A percentile compares a stretch with the other conserved stretches of the same genome.
Evolutionary conservation across 1,140 invertebrate species (phyloP).

Genomic region (Triops longicaudatus): DNA sequence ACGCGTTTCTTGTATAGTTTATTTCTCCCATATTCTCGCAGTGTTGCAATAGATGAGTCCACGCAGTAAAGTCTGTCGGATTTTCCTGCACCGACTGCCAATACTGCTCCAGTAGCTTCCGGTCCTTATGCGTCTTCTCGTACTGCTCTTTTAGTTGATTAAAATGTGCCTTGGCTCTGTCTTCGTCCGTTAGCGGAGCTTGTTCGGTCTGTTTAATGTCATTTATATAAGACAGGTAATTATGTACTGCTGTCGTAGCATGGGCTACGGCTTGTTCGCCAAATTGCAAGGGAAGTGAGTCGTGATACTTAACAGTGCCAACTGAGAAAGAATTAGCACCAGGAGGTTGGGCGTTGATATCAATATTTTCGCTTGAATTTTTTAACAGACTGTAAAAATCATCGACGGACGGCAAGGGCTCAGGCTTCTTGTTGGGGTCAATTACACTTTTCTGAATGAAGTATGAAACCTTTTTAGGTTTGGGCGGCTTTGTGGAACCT

Average conservation of each 20-base stretch:
- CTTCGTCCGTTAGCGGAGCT: background rate
- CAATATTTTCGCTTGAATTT: background rate
- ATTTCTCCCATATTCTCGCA: slow-evolving; percentile 30
- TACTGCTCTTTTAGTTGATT: background rate
- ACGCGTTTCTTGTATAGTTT: slow-evolving; percentile 43
- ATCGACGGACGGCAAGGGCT: background rate
- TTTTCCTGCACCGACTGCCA: slow-evolving; percentile 9
- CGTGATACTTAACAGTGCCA: background rate
- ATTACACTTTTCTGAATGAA: background rate
- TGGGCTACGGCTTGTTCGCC: background rate
- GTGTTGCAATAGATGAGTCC: slow-evolving; percentile 9
- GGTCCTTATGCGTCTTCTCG: background rate
- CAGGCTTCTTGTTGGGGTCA: background rate
- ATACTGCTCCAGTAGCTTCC: slow-evolving; percentile 18
- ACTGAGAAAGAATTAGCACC: background rate
- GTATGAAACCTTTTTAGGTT: background rate
- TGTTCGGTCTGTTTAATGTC: background rate
- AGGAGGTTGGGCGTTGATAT: background rate
- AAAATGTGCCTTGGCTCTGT: background rate
- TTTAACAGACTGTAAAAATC: background rate
- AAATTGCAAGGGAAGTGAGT: background rate
- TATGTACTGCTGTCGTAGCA: background rate
- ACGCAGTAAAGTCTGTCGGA: slow-evolving; percentile 18
- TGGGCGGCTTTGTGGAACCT: background rate
- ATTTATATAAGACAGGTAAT: background rate